A percentile compares a stretch with the other conserved stretches of the same genome.
Conservation (phyloP, 2,888 invertebrate genomes). For the Dynastes tityus region DNA sequence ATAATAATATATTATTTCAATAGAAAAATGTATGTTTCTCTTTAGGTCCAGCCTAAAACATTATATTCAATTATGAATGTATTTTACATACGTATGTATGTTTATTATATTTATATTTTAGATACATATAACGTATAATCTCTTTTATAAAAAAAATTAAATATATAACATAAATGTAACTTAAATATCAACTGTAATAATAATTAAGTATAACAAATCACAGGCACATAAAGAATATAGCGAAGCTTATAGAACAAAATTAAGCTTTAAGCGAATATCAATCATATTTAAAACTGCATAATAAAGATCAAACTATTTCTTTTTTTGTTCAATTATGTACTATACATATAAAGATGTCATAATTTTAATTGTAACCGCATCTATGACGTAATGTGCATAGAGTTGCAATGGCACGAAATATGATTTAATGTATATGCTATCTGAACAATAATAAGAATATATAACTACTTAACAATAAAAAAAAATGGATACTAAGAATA, state of each 20-base stretch:
- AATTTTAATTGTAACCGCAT: slow-evolving; percentile 3
- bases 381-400: neutral
- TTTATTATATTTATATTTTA: slow-evolving; percentile 4
- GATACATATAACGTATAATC: slow-evolving; percentile 8
- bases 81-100: slow-evolving; percentile 3
- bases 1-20: slow-evolving; percentile 21
- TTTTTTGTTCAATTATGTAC: neutral
- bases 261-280: slow-evolving; percentile 39
- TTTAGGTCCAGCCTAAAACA: slow-evolving; percentile 59
- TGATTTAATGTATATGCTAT: no score
- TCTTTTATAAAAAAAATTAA: slow-evolving; percentile 1
- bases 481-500: neutral
- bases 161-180: slow-evolving; percentile 50
- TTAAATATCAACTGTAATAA: slow-evolving; percentile 55
- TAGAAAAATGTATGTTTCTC: slow-evolving; percentile 10
- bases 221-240: slow-evolving; percentile 56
- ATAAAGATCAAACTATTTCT: slow-evolving; percentile 12
- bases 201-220: slow-evolving; percentile 61
- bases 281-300: slow-evolving; percentile 20
- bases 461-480: neutral
- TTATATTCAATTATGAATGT: neutral
- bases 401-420: neutral
- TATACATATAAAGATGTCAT: slow-evolving; percentile 11
- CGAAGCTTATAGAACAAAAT: slow-evolving; percentile 17
- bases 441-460: neutral